phyloP scores from a whole-genome alignment of 2,113 vertebrate genomes.

The Todiramphus chloris region DNA sequence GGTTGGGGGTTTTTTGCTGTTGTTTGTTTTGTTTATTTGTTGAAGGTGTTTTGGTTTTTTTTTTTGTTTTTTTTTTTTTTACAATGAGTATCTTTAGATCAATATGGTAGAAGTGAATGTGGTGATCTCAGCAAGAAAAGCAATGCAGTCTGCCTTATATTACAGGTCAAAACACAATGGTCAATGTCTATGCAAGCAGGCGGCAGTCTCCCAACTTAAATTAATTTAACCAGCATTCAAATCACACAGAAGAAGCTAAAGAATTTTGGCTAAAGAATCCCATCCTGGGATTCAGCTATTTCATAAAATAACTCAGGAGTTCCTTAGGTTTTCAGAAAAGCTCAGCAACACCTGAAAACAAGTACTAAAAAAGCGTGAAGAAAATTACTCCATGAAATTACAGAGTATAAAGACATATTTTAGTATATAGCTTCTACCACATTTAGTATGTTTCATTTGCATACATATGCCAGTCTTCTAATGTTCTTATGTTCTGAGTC shows the following conservation, averaged over 20 bases:
- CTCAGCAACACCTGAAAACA: not conserved
- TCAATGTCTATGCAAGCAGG: not conserved
- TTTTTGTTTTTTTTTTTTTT: too few species aligned
- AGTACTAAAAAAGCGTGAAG: not conserved
- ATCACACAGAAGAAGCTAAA: not conserved
- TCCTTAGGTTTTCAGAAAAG: not conserved
- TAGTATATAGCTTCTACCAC: not conserved
- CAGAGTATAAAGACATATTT: not conserved
- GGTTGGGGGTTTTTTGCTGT: too few species aligned
- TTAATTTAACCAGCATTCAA: not conserved
- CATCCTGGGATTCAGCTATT: not conserved
- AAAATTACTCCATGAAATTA: not conserved
- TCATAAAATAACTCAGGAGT: not conserved
- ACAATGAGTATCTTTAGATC: too few species aligned
- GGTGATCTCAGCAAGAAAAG: not conserved
- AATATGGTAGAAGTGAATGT: not conserved
- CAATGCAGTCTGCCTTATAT: not conserved
- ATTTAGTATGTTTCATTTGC: not conserved
- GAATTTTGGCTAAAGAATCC: not conserved
- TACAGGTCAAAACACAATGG: not conserved
- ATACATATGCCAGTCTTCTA: not conserved
- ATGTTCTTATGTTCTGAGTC: not conserved
- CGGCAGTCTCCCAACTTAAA: not conserved
- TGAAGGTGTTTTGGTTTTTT: too few species aligned
- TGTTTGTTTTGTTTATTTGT: too few species aligned